phyloP scores from a whole-genome alignment of 2,113 vertebrate genomes.

The Colaptes auratus region DNA sequence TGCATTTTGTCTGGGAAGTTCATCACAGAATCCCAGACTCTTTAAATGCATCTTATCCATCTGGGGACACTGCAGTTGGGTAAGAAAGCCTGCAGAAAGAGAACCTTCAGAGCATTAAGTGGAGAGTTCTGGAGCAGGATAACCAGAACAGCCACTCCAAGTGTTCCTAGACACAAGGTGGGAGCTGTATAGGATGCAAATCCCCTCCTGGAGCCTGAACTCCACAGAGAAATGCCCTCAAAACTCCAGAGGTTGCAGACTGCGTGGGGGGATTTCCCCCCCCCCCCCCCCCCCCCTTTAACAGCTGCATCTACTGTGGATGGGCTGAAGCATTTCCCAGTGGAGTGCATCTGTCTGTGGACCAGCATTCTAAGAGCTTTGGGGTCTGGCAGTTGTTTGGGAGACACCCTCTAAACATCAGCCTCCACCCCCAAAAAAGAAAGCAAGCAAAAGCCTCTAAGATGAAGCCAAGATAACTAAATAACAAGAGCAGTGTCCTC shows the following conservation, averaged over 20 bases:
- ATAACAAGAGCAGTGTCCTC: constrained; percentile 76
- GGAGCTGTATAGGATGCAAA: background rate
- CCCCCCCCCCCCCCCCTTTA: background rate
- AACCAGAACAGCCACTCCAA: background rate
- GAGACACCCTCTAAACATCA: constrained; percentile 73
- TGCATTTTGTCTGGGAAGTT: background rate
- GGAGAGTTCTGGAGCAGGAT: background rate
- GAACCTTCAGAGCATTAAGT: background rate
- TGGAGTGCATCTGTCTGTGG: constrained; percentile 73
- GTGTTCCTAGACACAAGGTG: background rate
- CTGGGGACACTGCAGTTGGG: background rate
- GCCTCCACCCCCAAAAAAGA: background rate
- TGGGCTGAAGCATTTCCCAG: constrained; percentile 79
- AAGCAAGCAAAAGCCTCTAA: constrained; percentile 78
- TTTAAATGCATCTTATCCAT: background rate
- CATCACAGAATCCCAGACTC: background rate
- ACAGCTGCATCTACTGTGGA: constrained; percentile 86
- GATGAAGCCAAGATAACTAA: constrained; percentile 75
- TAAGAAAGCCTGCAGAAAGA: background rate
- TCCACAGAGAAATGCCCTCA: background rate
- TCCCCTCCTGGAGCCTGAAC: background rate
- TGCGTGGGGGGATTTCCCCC: background rate
- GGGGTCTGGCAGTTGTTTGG: constrained; percentile 85
- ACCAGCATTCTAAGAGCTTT: constrained; percentile 87
- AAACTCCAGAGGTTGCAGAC: constrained; percentile 4